A percentile compares a stretch with the other conserved stretches of the same genome.
Conservation (phyloP, 2,113 vertebrate species). For the Rana temporaria region DNA sequence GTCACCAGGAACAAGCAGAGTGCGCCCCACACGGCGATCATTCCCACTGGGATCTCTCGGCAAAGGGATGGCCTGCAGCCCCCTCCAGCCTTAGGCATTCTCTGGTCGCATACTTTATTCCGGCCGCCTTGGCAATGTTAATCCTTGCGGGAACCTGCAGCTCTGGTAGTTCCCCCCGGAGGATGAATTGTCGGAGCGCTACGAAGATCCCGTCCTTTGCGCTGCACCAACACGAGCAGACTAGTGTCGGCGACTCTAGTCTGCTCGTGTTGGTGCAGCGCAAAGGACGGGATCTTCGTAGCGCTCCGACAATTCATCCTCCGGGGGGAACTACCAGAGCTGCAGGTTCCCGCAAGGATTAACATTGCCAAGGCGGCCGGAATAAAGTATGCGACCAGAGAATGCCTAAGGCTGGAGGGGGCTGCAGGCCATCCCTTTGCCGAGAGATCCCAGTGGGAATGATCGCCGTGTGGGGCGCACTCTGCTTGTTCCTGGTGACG, state of each 20-base stretch:
- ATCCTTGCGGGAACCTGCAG: slow-evolving; percentile 2
- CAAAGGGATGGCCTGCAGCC: slow-evolving; percentile 55
- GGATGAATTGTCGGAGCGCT: slow-evolving; percentile 1
- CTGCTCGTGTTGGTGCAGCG: slow-evolving; percentile 7
- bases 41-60: slow-evolving; percentile 68
- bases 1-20: slow-evolving; percentile 71
- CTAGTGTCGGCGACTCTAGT: slow-evolving; percentile 45
- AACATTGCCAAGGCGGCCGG: slow-evolving; percentile 33
- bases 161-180: neutral
- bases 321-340: neutral
- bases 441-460: slow-evolving; percentile 70
- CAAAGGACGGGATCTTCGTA: slow-evolving; percentile 11
- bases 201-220: slow-evolving; percentile 15
- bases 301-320: neutral
- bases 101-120: slow-evolving; percentile 61
- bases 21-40: slow-evolving; percentile 73
- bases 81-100: slow-evolving; percentile 70
- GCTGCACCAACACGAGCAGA: slow-evolving; percentile 2
- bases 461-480: slow-evolving; percentile 71
- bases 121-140: slow-evolving; percentile 33
- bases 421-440: slow-evolving; percentile 56
- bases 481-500: slow-evolving; percentile 70
- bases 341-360: slow-evolving; percentile 9
- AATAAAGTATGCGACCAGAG: slow-evolving; percentile 62
- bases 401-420: slow-evolving; percentile 70